Base-by-base conservation (phyloP, 2,888 invertebrate genomes). In the Acleris cristana region DNA sequence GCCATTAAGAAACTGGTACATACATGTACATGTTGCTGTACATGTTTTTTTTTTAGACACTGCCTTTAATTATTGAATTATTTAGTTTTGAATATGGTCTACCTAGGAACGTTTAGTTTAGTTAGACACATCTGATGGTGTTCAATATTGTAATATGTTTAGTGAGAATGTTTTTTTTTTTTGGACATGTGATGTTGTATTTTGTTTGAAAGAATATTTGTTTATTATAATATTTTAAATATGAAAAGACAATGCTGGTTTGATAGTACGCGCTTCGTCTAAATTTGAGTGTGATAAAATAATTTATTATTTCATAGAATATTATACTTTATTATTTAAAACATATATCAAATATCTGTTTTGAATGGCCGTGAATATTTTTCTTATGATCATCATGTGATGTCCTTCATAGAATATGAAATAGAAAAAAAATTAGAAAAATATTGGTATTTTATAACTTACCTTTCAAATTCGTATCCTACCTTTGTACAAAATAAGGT, bases 201-300 rank as follows among this genome's bases (percentile, higher is more conserved):
- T 60, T 51, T 61, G 51, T 66, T 62, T 66, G 55, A 57, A 66
- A 56, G 61, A 62, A 52, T 66, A 61, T 62, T 58, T 18, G 48
- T 44, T 65, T 51, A 40, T 49, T 49, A 51, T 52, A 23, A 48
- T 60, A 55, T 65, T 66, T 52, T 57, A 62, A 56, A 51, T 56
- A 57, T 30, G 30, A 66, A 65, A 66, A 62, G 61, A 66, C 61
- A 66, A 56, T 49, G 60, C 40, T 65, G 45, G 59, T 61, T 34
- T 61, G 56, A 61, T 56, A 57, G 60, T 60, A 60, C 18, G 40
- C 54, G 16, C 30, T 40, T 45, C 30, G 45, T 45, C 48, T 48
- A 56, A 45, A 26, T 55, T 30, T 19, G 49, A 45, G 60, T 65
- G 64, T 64, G 58, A 61, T 45, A 62, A 61, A 18, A 66, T n/a